Percentiles rank a stretch among this genome's conserved stretches.
Conservation (phyloP, 1,140 invertebrate species). For the Chrysoperla carnea region DNA sequence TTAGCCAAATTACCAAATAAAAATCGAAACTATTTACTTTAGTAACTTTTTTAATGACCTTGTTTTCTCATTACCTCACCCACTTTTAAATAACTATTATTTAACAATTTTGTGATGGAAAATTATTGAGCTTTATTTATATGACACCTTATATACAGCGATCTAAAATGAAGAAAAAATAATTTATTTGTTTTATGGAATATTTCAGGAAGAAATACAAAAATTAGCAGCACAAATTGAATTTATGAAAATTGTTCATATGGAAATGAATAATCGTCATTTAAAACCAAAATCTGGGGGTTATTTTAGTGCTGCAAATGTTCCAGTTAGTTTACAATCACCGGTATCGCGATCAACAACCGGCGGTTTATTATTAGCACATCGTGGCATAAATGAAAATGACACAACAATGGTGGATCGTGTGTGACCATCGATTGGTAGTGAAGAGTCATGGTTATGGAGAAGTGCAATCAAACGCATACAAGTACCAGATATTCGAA, state of each 20-base stretch:
- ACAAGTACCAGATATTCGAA: background rate
- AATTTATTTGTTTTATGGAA: too few relatives aligned
- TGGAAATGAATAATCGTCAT: constrained; percentile 81
- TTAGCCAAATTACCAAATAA: too few relatives aligned
- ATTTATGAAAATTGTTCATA: constrained; percentile 82
- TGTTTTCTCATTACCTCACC: too few relatives aligned
- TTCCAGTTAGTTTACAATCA: constrained; percentile 25
- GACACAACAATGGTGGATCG: constrained; percentile 14
- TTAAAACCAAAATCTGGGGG: constrained; percentile 64
- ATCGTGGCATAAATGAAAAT: constrained; percentile 26
- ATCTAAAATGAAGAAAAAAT: too few relatives aligned
- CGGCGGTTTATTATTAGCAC: constrained; percentile 21
- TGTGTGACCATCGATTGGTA: background rate
- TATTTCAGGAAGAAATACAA: constrained; percentile 80
- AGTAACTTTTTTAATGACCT: too few relatives aligned
- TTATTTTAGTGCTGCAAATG: constrained; percentile 41
- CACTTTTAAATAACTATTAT: too few relatives aligned
- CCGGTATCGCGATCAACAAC: constrained; percentile 22
- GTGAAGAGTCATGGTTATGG: background rate
- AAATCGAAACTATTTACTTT: too few relatives aligned
- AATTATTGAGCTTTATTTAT: too few relatives aligned
- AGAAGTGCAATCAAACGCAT: background rate
- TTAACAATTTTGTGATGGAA: too few relatives aligned
- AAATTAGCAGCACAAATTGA: constrained; percentile 81
- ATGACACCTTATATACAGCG: too few relatives aligned